Conservation (phyloP, 2,113 vertebrate genomes). For the Stomatorhinus ivindoensis region DNA sequence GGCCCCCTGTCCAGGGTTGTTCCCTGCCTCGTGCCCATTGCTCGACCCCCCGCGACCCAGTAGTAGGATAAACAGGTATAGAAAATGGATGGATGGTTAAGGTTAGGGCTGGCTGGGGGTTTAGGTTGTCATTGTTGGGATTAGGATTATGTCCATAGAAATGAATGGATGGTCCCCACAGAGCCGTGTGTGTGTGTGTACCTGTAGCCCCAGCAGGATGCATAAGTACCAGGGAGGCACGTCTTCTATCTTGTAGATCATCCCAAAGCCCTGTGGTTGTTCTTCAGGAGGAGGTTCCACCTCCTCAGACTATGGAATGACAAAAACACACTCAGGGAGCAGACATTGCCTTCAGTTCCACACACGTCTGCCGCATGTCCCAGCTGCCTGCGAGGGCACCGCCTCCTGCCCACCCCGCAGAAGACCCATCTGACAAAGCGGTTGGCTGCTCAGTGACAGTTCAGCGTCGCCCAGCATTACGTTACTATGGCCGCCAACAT, state of each 20-base stretch:
- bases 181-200: constrained; percentile 36
- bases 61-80: too few relatives aligned
- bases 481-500: background rate
- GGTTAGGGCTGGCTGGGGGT: background rate
- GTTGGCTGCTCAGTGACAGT: background rate
- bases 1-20: too few relatives aligned
- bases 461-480: background rate
- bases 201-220: constrained; percentile 89
- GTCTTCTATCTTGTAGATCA: constrained; percentile 90
- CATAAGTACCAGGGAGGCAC: constrained; percentile 95
- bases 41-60: too few relatives aligned
- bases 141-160: background rate
- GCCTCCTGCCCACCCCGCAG: background rate
- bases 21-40: too few relatives aligned
- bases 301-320: background rate
- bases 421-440: background rate
- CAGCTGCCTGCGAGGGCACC: background rate
- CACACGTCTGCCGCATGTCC: background rate
- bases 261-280: constrained; percentile 55
- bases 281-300: background rate
- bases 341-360: background rate
- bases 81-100: too few relatives aligned
- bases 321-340: constrained; percentile 1
- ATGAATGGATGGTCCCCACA: background rate
- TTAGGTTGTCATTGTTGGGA: background rate